Base-by-base conservation (phyloP, 2,797 vertebrate species). In the Arctocebus calabarensis region DNA sequence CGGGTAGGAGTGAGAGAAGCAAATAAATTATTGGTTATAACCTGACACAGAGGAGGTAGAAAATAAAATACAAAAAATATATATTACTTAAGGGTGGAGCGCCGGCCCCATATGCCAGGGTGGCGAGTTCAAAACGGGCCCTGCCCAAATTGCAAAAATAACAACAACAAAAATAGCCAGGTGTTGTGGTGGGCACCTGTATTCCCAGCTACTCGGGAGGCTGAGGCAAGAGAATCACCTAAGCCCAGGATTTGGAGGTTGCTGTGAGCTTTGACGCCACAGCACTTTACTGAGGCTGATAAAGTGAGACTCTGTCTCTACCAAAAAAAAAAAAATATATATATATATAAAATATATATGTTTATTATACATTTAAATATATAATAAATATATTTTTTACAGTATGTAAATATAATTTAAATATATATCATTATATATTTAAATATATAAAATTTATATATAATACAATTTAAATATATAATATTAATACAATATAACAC, bases 401-500 rank as follows among this genome's bases (percentile, higher is more conserved):
- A n/a, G n/a, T n/a, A n/a, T n/a, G n/a, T 78, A 78, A n/a, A 90
- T 23, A 85, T n/a, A 91, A n/a, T n/a, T n/a, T 43, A 93, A 87
- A 84, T 93, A 82, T 88, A 87, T 40, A 40, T 74, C n/a, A n/a
- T 78, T 48, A 89, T 94, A 91, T 73, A 40, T 40, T 3, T 40
- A 95, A 91, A 94, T 62, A 94, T n/a, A 74, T 57, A 79, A 73
- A 78, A n/a, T n/a, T n/a, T n/a, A n/a, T n/a, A 90, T 23, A 85
- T n/a, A 91, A n/a, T n/a, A n/a, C n/a, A n/a, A n/a, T n/a, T n/a
- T 43, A 93, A 87, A 84, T 93, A 82, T 88, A 87, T 40, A 40
- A 82, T 48, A 89, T 94, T n/a, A n/a, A 91, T 73, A 40, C 5
- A n/a, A 90, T 23, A 85, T n/a, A 91, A n/a, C n/a, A n/a, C n/a